Percentiles rank a stretch among this genome's conserved stretches.
Evolutionary conservation across 2,113 vertebrate genomes (phyloP).

Genomic region (Caranx ignobilis): DNA sequence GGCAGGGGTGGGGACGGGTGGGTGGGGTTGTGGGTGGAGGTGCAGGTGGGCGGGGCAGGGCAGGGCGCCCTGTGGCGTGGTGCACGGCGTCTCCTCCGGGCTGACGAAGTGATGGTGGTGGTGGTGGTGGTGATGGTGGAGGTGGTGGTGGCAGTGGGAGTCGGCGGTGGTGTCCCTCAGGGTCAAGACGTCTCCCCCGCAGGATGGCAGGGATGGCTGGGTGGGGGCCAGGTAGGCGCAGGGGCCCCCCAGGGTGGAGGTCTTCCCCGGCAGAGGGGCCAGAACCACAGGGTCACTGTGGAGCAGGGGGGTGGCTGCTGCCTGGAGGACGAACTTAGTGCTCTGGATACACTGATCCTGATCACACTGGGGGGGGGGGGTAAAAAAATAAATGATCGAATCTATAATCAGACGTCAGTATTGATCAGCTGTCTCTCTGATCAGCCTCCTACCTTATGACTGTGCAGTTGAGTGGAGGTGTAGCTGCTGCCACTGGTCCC

Average conservation of each 20-base stretch:
- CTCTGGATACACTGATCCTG: constrained; percentile 98
- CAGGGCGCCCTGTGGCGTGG: constrained; percentile 81
- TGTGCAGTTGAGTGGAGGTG: constrained; percentile 89
- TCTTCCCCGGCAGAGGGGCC: constrained; percentile 88
- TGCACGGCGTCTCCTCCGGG: constrained; percentile 89
- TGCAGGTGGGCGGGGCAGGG: constrained; percentile 79
- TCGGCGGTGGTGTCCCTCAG: constrained; percentile 53
- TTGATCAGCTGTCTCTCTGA: background rate
- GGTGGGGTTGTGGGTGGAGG: constrained; percentile 45
- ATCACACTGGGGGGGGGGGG: constrained; percentile 87
- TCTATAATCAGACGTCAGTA: background rate
- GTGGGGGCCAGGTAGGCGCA: constrained; percentile 88
- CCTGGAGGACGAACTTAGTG: constrained; percentile 98
- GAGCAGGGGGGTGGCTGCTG: constrained; percentile 92
- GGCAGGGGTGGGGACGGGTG: constrained; percentile 67
- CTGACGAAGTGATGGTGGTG: constrained; percentile 89
- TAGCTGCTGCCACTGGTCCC: constrained; percentile 87
- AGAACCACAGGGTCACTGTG: constrained; percentile 90
- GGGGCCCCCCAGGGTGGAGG: constrained; percentile 85
- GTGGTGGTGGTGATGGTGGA: constrained; percentile 81
- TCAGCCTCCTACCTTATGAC: constrained; percentile 88
- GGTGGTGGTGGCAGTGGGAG: constrained; percentile 83
- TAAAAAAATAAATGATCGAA: too few relatives aligned
- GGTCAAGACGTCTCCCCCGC: constrained; percentile 89
- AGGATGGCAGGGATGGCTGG: constrained; percentile 88